Conservation (phyloP, 2,113 vertebrate species). For the Pachyramphus minor region DNA sequence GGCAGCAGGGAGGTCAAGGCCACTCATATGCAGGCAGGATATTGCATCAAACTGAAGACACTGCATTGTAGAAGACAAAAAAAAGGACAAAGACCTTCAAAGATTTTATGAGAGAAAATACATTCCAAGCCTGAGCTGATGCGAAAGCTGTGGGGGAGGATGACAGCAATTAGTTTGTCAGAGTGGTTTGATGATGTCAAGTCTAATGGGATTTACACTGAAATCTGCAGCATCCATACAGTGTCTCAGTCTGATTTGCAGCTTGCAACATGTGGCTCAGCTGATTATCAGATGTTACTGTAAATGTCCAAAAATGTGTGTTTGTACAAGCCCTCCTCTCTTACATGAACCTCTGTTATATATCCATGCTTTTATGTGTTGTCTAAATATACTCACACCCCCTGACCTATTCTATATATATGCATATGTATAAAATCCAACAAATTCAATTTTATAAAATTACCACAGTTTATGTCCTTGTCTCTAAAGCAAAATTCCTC, state of each 20-base stretch:
- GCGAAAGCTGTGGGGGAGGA: not conserved
- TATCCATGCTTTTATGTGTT: not conserved
- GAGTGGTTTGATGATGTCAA: not conserved
- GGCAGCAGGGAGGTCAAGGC: not conserved
- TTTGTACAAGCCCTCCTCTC: not conserved
- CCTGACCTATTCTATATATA: not conserved
- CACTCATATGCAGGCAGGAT: fast-evolving
- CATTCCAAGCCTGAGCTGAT: not conserved
- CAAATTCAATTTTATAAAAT: not conserved
- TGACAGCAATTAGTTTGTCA: not conserved
- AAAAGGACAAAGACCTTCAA: not conserved
- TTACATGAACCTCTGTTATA: not conserved
- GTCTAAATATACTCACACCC: fast-evolving
- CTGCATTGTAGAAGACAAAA: not conserved
- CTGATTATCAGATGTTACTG: not conserved
- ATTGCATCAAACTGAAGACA: not conserved
- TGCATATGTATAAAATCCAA: not conserved
- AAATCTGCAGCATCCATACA: fast-evolving
- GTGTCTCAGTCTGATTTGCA: not conserved
- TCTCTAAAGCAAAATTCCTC: not conserved
- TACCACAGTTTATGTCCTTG: not conserved
- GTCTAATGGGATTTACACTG: not conserved
- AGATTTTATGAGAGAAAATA: not conserved
- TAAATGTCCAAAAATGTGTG: not conserved
- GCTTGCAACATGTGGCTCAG: not conserved